These are phyloP conservation scores for Siniperca chuatsi DNA, from an alignment of 2,113 vertebrate species.

Conservation along the genomic window DNA sequence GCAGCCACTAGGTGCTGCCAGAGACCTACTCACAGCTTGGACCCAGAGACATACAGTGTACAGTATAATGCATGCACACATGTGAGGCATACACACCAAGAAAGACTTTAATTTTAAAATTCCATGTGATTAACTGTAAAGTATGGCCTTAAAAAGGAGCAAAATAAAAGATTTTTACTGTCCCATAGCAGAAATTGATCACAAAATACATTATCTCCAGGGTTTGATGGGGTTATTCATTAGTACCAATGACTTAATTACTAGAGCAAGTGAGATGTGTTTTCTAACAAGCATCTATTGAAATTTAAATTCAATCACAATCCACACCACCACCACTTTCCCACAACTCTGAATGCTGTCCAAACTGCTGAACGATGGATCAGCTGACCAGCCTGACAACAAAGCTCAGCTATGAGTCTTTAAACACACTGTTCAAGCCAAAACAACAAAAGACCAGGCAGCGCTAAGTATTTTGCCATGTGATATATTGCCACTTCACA, in stretches of 20 bases:
- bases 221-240: background rate
- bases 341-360: background rate
- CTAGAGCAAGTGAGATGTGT: background rate
- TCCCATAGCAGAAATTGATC: background rate
- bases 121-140: background rate
- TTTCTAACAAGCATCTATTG: constrained; percentile 1
- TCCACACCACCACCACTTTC: background rate
- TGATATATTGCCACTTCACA: constrained; percentile 34
- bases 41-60: background rate
- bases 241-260: background rate
- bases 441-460: background rate
- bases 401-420: background rate
- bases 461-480: background rate
- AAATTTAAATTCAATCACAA: background rate
- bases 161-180: background rate
- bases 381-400: constrained; percentile 3
- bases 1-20: constrained; percentile 96
- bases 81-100: background rate
- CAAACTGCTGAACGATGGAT: background rate
- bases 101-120: background rate
- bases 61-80: background rate
- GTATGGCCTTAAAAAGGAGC: background rate
- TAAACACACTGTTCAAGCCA: background rate
- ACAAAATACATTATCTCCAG: background rate
- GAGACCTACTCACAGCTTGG: constrained; percentile 88